These are phyloP conservation scores for Neuroterus valhalla DNA, from an alignment of 1,140 invertebrate species.

Conservation along the genomic window DNA sequence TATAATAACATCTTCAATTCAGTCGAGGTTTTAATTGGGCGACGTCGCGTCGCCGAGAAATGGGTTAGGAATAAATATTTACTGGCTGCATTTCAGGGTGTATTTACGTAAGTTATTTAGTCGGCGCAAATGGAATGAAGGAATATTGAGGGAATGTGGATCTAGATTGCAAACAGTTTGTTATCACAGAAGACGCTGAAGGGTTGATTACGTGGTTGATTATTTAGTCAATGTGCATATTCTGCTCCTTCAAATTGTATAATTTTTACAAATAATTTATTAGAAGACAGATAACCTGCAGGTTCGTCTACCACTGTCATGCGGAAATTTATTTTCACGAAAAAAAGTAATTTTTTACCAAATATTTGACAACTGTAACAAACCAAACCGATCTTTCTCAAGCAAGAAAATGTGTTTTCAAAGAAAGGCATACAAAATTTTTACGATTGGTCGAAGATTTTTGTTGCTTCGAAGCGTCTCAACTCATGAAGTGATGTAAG, in stretches of 20 bases:
- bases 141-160: conserved; percentile 20
- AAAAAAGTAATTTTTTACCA: too few relatives aligned
- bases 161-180: conserved; percentile 21
- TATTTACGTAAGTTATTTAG: conserved; percentile 29
- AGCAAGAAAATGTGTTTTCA: too few relatives aligned
- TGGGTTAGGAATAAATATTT: conserved; percentile 14
- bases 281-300: too few relatives aligned
- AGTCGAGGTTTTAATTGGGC: conserved; percentile 2
- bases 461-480: not conserved
- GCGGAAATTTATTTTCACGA: not conserved
- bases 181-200: not conserved
- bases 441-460: not conserved
- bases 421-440: not conserved
- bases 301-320: too few relatives aligned
- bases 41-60: not conserved
- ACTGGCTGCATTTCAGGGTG: conserved; percentile 3
- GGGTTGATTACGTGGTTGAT: conserved; percentile 16
- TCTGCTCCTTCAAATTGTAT: too few relatives aligned
- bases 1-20: conserved; percentile 4
- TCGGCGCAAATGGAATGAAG: not conserved
- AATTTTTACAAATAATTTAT: too few relatives aligned
- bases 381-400: too few relatives aligned
- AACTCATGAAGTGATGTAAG: not conserved
- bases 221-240: conserved; percentile 1
- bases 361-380: too few relatives aligned